Base-by-base conservation (phyloP, 2,113 vertebrate genomes). In the Saimiri boliviensis region DNA sequence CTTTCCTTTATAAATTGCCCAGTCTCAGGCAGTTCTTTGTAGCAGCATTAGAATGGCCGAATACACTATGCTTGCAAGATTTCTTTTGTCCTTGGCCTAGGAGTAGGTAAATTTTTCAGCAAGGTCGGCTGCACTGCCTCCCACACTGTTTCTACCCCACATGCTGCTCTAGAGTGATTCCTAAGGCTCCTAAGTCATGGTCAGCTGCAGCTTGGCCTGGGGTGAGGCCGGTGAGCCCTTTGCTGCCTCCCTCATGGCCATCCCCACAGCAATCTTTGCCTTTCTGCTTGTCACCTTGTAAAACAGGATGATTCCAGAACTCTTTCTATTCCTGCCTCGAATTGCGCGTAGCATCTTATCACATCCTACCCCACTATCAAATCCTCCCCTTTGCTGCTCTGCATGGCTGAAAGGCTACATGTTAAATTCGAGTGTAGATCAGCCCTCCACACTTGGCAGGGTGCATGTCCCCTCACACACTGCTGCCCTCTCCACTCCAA, bases 171-270 rank as follows among this genome's bases (percentile, higher is more conserved):
- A 37, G 10, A 27, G 52, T 42, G 30, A 16, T n/a, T 86, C 23
- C 30, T 40, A 16, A 23, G 84, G 66, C 17, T 63, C 52, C 42
- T 6, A 42, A 73, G 63, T 45, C 52, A 25, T 2, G n/a, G n/a
- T 52, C n/a, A 71, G 30, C 21, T 81, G n/a, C 23, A 54, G n/a
- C 54, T 17, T n/a, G 19, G 35, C 76, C 49, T 60, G 60, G 11
- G 14, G 6, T 21, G 2, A 11, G 52, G 1, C 17, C 4, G 2
- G 16, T 63, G 40, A 40, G 32, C 27, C 0, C 49, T 40, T 52
- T 14, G 14, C 58, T 49, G 58, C 19, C 40, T 63, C 71, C 56
- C 54, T 73, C 21, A 81, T 17, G 35, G 37, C 7, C 21, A 30
- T 25, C 30, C 49, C 35, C 56, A 17, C 30, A 7, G 42, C 45